Conservation (phyloP, 2,797 vertebrate species). For the Propithecus perrieri region DNA sequence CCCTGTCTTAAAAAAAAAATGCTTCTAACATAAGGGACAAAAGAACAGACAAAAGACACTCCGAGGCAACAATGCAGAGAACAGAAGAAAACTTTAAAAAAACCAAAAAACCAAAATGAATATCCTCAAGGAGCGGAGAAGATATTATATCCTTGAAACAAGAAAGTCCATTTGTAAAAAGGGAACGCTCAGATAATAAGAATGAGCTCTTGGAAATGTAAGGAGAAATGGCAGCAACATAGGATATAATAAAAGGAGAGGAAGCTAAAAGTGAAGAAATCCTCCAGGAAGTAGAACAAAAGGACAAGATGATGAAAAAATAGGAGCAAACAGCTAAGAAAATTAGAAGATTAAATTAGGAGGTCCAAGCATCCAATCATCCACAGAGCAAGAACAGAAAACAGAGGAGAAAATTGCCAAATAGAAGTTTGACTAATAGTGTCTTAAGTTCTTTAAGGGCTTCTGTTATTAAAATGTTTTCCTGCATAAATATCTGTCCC, state of each 20-base stretch:
- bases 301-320: background rate
- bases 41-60: background rate
- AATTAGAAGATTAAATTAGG: background rate
- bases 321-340: background rate
- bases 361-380: background rate
- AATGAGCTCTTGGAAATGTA: background rate
- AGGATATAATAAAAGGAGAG: background rate
- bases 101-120: background rate
- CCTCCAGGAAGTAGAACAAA: background rate
- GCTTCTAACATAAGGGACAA: background rate
- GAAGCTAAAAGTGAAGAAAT: background rate
- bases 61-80: background rate
- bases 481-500: background rate
- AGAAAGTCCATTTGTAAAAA: background rate
- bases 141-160: background rate
- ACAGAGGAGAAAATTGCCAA: background rate
- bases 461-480: background rate
- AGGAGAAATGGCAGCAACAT: background rate
- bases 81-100: background rate
- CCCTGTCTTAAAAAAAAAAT: background rate
- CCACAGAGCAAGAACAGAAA: background rate
- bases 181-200: background rate
- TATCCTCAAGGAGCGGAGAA: background rate
- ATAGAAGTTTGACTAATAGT: background rate
- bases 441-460: background rate